phyloP scores from a whole-genome alignment of 2,888 invertebrate species.

The Thera obeliscata region DNA sequence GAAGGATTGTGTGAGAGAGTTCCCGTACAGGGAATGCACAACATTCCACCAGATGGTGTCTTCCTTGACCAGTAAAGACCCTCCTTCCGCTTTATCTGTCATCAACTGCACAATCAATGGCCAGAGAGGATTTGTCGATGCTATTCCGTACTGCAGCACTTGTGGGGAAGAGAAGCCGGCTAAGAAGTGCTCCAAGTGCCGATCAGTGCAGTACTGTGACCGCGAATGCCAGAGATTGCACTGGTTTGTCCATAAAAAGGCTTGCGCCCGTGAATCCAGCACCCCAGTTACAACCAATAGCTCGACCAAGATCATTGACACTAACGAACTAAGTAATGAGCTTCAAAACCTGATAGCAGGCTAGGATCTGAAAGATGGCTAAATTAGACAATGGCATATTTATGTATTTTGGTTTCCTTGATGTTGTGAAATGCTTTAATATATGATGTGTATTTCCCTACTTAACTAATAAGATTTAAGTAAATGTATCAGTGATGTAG shows the following conservation, averaged over 20 bases:
- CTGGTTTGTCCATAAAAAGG: constrained; percentile 96
- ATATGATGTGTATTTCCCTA: constrained; percentile 40
- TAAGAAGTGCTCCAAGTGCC: constrained; percentile 98
- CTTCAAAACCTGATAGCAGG: constrained; percentile 80
- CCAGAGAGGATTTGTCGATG: constrained; percentile 90
- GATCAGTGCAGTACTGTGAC: constrained; percentile 96
- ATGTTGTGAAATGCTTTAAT: constrained; percentile 46
- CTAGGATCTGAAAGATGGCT: constrained; percentile 46
- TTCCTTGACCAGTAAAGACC: constrained; percentile 90
- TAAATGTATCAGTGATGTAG: constrained; percentile 29
- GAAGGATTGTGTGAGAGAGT: constrained; percentile 94
- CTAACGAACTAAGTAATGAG: constrained; percentile 78
- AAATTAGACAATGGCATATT: constrained; percentile 26
- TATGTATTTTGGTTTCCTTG: constrained; percentile 36
- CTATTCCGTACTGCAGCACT: constrained; percentile 89
- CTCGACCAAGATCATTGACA: constrained; percentile 67
- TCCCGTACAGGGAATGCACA: constrained; percentile 95
- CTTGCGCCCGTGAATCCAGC: constrained; percentile 87
- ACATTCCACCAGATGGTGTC: constrained; percentile 94
- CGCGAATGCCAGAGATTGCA: constrained; percentile 96
- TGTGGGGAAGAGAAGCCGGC: constrained; percentile 95
- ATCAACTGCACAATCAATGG: constrained; percentile 94
- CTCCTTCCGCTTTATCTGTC: constrained; percentile 88
- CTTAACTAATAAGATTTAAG: constrained; percentile 39
- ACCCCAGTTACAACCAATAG: constrained; percentile 54